Evolutionary conservation across 2,797 vertebrate genomes (phyloP).

Genomic region (Poeciliopsis infans): DNA sequence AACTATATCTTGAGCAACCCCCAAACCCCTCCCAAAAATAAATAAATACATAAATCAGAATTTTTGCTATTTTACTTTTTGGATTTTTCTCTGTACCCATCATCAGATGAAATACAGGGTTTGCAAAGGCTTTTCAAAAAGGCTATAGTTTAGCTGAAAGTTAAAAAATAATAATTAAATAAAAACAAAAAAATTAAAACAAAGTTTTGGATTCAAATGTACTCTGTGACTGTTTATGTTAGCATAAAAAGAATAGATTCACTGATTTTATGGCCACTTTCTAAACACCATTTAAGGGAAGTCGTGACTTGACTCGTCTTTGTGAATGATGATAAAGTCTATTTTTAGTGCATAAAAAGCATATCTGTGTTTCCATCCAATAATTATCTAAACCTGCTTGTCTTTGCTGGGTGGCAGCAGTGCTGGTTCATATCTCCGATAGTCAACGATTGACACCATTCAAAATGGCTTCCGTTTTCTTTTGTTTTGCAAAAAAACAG

Average conservation of each 20-base stretch:
- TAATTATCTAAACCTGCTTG: too few relatives aligned
- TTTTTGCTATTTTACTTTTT: slow-evolving; percentile 5
- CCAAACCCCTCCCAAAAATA: too few relatives aligned
- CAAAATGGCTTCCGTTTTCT: not conserved
- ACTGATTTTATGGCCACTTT: not conserved
- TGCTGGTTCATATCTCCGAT: too few relatives aligned
- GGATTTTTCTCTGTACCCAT: slow-evolving; percentile 6
- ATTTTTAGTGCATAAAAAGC: not conserved
- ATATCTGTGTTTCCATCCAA: not conserved
- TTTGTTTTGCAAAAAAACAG: slow-evolving; percentile 14
- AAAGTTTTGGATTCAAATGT: slow-evolving; percentile 13
- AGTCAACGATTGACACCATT: not conserved
- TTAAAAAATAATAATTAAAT: not conserved
- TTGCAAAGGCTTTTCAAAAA: not conserved
- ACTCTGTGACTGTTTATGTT: slow-evolving; percentile 1
- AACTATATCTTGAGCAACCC: not conserved
- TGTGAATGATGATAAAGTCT: not conserved
- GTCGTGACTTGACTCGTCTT: not conserved
- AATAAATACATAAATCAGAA: too few relatives aligned
- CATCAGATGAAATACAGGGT: not conserved
- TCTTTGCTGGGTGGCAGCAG: too few relatives aligned
- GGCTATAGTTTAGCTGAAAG: slow-evolving; percentile 8
- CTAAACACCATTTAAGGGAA: not conserved
- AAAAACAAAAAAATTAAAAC: not conserved
- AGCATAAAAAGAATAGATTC: not conserved